These are phyloP conservation scores for Bos javanicus DNA, from an alignment of 2,113 vertebrate genomes.

Conservation along the genomic window DNA sequence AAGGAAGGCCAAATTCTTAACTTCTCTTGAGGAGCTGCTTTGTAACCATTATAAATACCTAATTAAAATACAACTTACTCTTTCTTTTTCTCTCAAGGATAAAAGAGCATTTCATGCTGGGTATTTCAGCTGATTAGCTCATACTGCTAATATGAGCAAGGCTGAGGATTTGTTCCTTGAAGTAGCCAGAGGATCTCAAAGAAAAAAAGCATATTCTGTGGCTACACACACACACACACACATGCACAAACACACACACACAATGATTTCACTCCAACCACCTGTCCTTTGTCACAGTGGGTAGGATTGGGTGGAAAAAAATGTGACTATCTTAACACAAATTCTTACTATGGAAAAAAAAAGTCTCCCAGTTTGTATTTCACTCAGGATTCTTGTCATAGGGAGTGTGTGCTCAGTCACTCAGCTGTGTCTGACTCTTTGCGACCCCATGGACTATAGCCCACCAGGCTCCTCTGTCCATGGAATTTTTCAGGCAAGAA, in stretches of 20 bases:
- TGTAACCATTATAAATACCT: slow-evolving; percentile 40
- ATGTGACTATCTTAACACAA: not conserved
- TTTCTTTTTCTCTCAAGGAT: slow-evolving; percentile 37
- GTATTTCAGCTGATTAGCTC: slow-evolving; percentile 55
- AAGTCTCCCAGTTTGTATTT: not conserved
- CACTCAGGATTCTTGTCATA: not conserved
- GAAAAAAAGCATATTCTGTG: not conserved
- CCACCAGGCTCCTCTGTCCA: not conserved
- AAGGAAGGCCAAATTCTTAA: slow-evolving; percentile 54
- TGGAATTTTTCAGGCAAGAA: not conserved
- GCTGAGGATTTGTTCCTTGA: slow-evolving; percentile 27
- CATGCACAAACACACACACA: not conserved
- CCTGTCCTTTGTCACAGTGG: not conserved
- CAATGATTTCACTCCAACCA: not conserved
- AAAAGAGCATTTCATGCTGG: slow-evolving; percentile 48
- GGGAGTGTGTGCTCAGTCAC: not conserved
- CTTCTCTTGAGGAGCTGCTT: slow-evolving; percentile 50
- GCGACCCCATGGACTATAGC: not conserved
- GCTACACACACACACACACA: not conserved
- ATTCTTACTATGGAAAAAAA: not conserved
- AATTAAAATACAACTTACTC: slow-evolving; percentile 58
- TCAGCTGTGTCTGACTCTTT: not conserved
- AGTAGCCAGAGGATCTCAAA: slow-evolving; percentile 24
- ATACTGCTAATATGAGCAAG: slow-evolving; percentile 16
- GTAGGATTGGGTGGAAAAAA: not conserved